Conservation (phyloP, 2,888 invertebrate species). For the Hofmannophila pseudospretella region DNA sequence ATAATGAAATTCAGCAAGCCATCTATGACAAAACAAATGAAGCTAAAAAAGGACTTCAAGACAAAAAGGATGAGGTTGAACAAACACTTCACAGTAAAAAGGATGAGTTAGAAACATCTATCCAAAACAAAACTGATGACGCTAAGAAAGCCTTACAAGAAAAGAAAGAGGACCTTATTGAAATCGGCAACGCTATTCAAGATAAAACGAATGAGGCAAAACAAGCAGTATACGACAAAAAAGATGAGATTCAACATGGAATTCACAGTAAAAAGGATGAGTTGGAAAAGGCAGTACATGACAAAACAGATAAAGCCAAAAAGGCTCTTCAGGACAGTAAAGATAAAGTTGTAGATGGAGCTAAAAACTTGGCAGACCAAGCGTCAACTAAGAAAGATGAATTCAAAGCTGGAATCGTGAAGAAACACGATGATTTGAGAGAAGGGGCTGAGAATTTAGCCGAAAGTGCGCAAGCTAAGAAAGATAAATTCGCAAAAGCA, state of each 20-base stretch:
- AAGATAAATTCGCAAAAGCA: conserved; percentile 20
- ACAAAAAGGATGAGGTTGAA: conserved; percentile 29
- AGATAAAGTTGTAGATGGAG: conserved; percentile 39
- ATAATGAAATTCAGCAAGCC: conserved; percentile 15
- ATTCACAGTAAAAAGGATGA: conserved; percentile 18
- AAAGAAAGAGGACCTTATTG: conserved; percentile 12
- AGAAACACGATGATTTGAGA: conserved; percentile 24
- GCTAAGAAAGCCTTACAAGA: conserved; percentile 23
- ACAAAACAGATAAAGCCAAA: conserved; percentile 36
- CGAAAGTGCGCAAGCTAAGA: conserved; percentile 21
- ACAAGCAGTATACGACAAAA: conserved; percentile 18
- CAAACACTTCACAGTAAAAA: conserved; percentile 31
- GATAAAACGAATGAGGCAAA: conserved; percentile 18
- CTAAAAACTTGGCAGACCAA: conserved; percentile 30
- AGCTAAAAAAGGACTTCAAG: conserved; percentile 25
- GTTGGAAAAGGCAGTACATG: conserved; percentile 11
- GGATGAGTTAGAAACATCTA: conserved; percentile 24
- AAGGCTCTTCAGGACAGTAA: conserved; percentile 39
- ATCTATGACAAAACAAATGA: conserved; percentile 27
- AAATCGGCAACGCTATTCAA: conserved; percentile 25
- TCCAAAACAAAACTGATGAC: conserved; percentile 18
- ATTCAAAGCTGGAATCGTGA: conserved; percentile 22
- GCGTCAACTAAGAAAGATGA: conserved; percentile 29
- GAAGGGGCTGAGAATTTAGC: conserved; percentile 18
- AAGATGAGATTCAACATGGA: conserved; percentile 20